Evolutionary conservation across 2,113 vertebrate species (phyloP).

Genomic region (Hippocampus guttulatus): DNA sequence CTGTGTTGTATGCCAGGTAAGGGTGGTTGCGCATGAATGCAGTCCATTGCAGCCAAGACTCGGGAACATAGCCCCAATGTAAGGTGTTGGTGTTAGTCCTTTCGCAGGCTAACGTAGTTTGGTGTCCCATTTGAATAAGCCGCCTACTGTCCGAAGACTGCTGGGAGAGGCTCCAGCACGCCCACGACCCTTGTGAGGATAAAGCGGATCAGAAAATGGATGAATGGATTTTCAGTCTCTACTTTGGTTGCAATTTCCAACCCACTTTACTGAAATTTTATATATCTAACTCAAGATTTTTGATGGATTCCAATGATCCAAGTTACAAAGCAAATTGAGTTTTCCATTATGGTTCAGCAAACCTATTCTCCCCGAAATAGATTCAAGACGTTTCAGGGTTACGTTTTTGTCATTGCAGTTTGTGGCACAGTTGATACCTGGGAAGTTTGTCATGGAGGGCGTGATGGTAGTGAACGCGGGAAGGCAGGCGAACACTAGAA

Average conservation of each 20-base stretch:
- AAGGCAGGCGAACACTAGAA: too few species aligned
- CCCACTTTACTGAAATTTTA: neutral
- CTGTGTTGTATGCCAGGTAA: slow-evolving; percentile 62
- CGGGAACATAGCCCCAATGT: neutral
- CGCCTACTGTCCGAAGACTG: neutral
- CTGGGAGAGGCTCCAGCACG: too few species aligned
- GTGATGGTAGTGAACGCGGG: too few species aligned
- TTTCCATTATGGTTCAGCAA: neutral
- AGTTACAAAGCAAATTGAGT: neutral
- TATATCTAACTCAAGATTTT: neutral
- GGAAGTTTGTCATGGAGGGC: too few species aligned
- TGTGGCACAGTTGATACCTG: too few species aligned
- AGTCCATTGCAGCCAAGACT: neutral
- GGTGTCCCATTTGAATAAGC: neutral
- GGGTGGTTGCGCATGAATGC: slow-evolving; percentile 16
- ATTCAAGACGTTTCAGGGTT: too few species aligned
- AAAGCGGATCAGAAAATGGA: too few species aligned
- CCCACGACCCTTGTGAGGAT: too few species aligned
- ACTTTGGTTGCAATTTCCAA: neutral
- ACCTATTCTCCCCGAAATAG: neutral
- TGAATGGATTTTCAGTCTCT: neutral
- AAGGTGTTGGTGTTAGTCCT: neutral
- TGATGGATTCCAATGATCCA: neutral
- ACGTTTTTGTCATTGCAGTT: too few species aligned
- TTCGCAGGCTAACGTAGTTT: neutral